Evolutionary conservation across 64 coral and sea anemone genomes (phyloP), one percentile per base, ranked within the genome.

Genomic region (Astreopora myriophthalma): DNA sequence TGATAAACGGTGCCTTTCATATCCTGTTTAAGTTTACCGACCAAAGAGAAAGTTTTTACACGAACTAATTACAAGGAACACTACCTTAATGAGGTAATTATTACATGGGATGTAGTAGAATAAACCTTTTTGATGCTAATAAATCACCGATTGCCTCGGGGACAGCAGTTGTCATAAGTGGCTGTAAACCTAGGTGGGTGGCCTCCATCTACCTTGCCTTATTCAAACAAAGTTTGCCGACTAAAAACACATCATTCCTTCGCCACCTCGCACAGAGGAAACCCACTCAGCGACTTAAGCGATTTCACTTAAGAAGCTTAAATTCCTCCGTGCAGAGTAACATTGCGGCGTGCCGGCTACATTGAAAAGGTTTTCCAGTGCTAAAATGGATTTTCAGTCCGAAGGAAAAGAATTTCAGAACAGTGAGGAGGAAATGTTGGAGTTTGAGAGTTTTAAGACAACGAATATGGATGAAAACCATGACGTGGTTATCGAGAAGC

Each of bases 41-140:
- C 76, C 92, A 34, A 90, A 93, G 76, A 86, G 71, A 79, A 97
- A 94, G 95, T 97, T 94, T 90, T 97, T 89, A 93, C 94, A 97
- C 88, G 87, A 69, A 84, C 49, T 97, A 90, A 97, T 97, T 97
- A 94, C 88, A 87, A 97, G 89, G 61, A 80, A 91, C 95, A 97
- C 88, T 73, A 80, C 62, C 86, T 42, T 96, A 96, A 96, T 96
- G 86, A 94, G 92, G 87, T 97, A 97, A 97, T 97, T 97, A 97
- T 89, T 90, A 90, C 91, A 97, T 97, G 81, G 68, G 79, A 89
- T 91, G 38, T 67, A 71, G 77, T 40, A 89, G 87, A 80, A 75
- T 97, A 92, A 97, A 90, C 72, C 95, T 94, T 94, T 94, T 97
- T 85, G 71, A 97, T 97, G 95, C 87, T 97, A 97, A 97, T 89